Conservation (phyloP, 2,888 invertebrate genomes). For the Neoitamus cyanurus region DNA sequence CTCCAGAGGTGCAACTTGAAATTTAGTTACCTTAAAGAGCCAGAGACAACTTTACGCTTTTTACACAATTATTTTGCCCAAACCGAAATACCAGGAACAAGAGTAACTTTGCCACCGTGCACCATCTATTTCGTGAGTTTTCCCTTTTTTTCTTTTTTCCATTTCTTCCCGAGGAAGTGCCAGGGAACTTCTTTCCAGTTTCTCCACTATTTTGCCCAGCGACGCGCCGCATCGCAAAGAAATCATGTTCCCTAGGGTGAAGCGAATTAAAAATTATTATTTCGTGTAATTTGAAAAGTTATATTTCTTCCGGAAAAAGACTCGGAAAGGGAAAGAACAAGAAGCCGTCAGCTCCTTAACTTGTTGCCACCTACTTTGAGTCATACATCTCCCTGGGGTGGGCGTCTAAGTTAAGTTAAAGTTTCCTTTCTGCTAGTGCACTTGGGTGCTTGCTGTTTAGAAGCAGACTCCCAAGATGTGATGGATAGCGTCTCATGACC, state of each 20-base stretch:
- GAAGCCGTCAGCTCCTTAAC: background rate
- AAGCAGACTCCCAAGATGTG: background rate
- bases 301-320: background rate
- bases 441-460: background rate
- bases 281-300: constrained; percentile 24
- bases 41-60: background rate
- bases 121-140: background rate
- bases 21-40: background rate
- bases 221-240: background rate
- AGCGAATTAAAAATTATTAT: constrained; percentile 3
- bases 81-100: background rate
- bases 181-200: background rate
- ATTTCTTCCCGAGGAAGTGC: background rate
- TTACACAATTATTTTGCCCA: background rate
- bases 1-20: background rate
- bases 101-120: background rate
- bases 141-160: background rate
- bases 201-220: background rate
- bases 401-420: background rate
- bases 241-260: background rate
- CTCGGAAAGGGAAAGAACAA: background rate
- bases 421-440: background rate
- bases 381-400: background rate
- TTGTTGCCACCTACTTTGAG: background rate
- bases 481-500: background rate